Base-by-base conservation (phyloP, 2,113 vertebrate species). In the Bungarus multicinctus region DNA sequence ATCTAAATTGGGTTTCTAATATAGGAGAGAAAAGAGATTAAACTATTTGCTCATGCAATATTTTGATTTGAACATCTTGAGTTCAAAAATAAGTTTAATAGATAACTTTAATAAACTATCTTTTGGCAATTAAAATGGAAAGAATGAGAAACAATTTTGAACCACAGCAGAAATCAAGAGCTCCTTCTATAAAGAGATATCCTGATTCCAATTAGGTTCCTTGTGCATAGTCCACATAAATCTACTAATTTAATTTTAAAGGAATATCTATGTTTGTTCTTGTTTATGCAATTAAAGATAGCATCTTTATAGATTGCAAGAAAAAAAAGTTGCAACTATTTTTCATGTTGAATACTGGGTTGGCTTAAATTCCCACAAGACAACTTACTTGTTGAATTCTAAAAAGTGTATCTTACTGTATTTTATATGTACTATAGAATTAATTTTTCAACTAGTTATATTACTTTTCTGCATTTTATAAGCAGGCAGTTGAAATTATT, bases 361-460 rank as follows among this genome's bases (percentile, higher is more conserved):
- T 95, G 90, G 95, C 92, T 96, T 95, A 96, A 95, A 95, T 96
- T 96, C 96, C 95, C 94, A 95, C 88, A 95, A 90, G 16, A 96
- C 96, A 97, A 96, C 96, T 89, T 98, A 98, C 98, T 98, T 98
- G 98, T 98, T 98, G 97, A 97, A 95, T 91, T 97, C 97, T 96
- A 96, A 87, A 97, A 97, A 96, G 97, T 98, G 97, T 97, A 97
- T 98, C 97, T 98, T 98, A 98, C 98, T 98, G 98, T 98, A 98
- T 98, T 97, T 96, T 90, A 96, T 98, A 94, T 97, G 96, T 96
- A 93, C 95, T 94, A 85, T 94, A 96, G 95, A 96, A 95, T 96
- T 96, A 94, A 94, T 53, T 94, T 74, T 50, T 18, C 93, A 93
- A 5, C 94, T 91, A 93, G 90, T 94, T 94, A 95, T 1, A 0